Evolutionary conservation across 2,888 invertebrate genomes (phyloP).

Genomic region (Panzeria rudis): DNA sequence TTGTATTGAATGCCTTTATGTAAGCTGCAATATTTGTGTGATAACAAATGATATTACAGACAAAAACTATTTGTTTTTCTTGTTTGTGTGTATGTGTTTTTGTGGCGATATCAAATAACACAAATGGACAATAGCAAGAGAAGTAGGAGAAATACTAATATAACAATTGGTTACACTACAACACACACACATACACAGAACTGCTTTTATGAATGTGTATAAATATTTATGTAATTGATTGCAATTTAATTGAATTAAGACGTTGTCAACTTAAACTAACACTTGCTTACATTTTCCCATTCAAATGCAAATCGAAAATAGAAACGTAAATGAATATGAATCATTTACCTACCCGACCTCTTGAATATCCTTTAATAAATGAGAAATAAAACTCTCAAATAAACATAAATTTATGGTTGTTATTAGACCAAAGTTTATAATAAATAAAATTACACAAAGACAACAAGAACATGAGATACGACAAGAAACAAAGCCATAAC

Average conservation of each 20-base stretch:
- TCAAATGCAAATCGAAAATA: constrained; percentile 31
- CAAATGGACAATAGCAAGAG: background rate
- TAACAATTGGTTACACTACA: background rate
- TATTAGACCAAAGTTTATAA: constrained; percentile 26
- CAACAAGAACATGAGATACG: background rate
- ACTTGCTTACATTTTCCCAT: background rate
- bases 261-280: constrained; percentile 28
- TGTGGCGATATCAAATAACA: background rate
- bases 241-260: constrained; percentile 62
- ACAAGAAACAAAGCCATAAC: background rate
- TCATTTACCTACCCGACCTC: constrained; percentile 39
- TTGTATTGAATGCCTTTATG: background rate
- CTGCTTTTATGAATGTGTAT: background rate
- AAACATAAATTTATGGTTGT: constrained; percentile 46
- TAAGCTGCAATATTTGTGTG: background rate
- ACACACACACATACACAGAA: background rate
- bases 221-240: constrained; percentile 56
- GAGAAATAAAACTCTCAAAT: constrained; percentile 18
- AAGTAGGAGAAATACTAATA: background rate
- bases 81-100: background rate
- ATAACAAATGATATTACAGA: background rate
- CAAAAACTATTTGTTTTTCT: background rate
- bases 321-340: constrained; percentile 29
- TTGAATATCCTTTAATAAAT: constrained; percentile 33
- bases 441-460: constrained; percentile 10